phyloP scores from a whole-genome alignment of 1,140 invertebrate species.

The Mylabris phalerata region DNA sequence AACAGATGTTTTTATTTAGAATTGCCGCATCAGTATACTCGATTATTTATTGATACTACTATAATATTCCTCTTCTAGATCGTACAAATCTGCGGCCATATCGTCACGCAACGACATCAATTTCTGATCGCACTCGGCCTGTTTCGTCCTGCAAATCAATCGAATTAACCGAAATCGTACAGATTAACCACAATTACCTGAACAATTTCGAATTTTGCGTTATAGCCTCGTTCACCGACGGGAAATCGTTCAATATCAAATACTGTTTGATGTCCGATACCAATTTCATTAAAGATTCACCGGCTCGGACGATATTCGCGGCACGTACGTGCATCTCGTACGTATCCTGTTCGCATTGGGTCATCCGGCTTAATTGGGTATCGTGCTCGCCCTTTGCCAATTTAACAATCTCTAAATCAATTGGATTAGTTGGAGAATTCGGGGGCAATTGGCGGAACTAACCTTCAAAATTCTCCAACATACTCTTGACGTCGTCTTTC shows the following conservation, averaged over 20 bases:
- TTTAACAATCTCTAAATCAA: slow-evolving; percentile 78
- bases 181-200: slow-evolving; percentile 27
- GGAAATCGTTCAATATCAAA: slow-evolving; percentile 93
- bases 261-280: slow-evolving; percentile 96
- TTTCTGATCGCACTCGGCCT: slow-evolving; percentile 90
- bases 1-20: too few relatives aligned
- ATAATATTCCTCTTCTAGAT: slow-evolving; percentile 97
- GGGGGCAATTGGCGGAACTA: slow-evolving; percentile 19
- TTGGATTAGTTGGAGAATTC: neutral
- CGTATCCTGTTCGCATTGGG: slow-evolving; percentile 89
- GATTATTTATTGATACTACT: slow-evolving; percentile 84
- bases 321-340: slow-evolving; percentile 96
- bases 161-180: too few relatives aligned
- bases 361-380: slow-evolving; percentile 77
- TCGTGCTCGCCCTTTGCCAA: slow-evolving; percentile 89
- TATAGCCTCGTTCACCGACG: slow-evolving; percentile 93
- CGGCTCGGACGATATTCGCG: slow-evolving; percentile 90
- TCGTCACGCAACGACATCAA: slow-evolving; percentile 87
- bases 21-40: neutral
- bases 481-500: slow-evolving; percentile 93
- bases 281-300: slow-evolving; percentile 92
- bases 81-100: slow-evolving; percentile 90
- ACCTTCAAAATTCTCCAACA: slow-evolving; percentile 95
- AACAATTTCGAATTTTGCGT: slow-evolving; percentile 85
- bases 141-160: slow-evolving; percentile 57